A percentile compares a stretch with the other conserved stretches of the same genome.
phyloP scores from a whole-genome alignment of 2,113 vertebrate genomes.

The Coptodon bakossiorum region DNA sequence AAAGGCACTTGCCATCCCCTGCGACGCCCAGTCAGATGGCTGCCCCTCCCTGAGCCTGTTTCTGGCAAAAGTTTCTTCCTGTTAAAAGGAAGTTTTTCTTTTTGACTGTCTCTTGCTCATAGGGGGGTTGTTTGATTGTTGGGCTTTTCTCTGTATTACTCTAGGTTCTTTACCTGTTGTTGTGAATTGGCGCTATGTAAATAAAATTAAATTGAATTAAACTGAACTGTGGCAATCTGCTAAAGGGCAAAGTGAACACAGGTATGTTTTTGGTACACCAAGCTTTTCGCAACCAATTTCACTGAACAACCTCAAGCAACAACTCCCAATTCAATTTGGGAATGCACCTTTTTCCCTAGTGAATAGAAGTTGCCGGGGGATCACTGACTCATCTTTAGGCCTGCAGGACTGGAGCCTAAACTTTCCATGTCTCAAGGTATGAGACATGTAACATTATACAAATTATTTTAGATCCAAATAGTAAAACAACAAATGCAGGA shows the following conservation, averaged over 20 bases:
- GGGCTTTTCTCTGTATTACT: not conserved
- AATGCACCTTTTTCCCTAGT: not conserved
- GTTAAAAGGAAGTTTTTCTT: not conserved
- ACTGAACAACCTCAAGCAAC: not conserved
- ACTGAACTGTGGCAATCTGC: not conserved
- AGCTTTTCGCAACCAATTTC: not conserved
- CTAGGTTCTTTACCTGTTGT: not conserved
- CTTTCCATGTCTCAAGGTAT: not conserved
- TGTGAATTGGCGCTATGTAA: not conserved
- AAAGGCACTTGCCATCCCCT: not conserved
- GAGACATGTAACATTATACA: not conserved
- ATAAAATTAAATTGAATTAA: not conserved
- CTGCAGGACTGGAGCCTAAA: not conserved
- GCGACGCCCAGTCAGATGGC: not conserved
- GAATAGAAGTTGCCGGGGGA: not conserved
- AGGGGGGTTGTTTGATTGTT: not conserved
- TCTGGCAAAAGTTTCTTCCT: not conserved
- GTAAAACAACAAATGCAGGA: rapidly evolving
- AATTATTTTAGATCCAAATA: not conserved
- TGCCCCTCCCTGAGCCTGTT: not conserved
- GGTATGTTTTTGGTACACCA: not conserved
- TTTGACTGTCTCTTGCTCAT: not conserved
- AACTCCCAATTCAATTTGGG: not conserved
- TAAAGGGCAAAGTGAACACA: not conserved
- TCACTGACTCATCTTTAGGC: not conserved